Evolutionary conservation across 2,888 invertebrate species (phyloP).

Genomic region (Helleia helle): DNA sequence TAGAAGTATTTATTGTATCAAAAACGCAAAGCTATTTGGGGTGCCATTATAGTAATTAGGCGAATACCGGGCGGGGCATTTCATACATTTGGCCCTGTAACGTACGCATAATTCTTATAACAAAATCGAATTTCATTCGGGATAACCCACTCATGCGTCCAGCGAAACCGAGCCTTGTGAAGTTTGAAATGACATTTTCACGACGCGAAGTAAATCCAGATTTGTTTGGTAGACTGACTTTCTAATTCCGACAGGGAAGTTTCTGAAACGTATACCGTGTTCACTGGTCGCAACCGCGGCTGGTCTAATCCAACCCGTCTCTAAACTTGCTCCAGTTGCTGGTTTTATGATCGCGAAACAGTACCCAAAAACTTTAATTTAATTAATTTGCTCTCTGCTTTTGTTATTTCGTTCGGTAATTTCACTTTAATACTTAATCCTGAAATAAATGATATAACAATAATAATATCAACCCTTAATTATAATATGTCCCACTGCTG

Average conservation of each 20-base stretch:
- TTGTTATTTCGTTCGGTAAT: background rate
- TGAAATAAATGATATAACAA: too few relatives aligned
- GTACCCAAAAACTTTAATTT: slow-evolving; percentile 60
- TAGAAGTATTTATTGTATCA: too few relatives aligned
- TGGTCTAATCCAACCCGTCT: slow-evolving; percentile 63
- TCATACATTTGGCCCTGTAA: too few relatives aligned
- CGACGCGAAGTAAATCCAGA: slow-evolving; percentile 58
- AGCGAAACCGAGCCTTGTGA: slow-evolving; percentile 22
- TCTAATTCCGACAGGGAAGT: slow-evolving; percentile 64
- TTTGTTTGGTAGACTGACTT: slow-evolving; percentile 63
- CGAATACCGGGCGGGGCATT: slow-evolving; percentile 2
- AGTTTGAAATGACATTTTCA: slow-evolving; percentile 63
- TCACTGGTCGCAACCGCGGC: slow-evolving; percentile 58
- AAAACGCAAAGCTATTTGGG: too few relatives aligned
- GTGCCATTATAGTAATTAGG: too few relatives aligned
- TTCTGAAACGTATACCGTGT: slow-evolving; percentile 71
- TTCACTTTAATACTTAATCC: too few relatives aligned
- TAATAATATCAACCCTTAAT: too few relatives aligned
- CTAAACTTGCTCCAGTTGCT: slow-evolving; percentile 47
- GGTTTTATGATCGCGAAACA: slow-evolving; percentile 51
- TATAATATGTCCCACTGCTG: too few relatives aligned
- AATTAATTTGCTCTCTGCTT: slow-evolving; percentile 32
- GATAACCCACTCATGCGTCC: slow-evolving; percentile 25
- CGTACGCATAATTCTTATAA: slow-evolving; percentile 46
- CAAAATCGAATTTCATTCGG: slow-evolving; percentile 22